Evolutionary conservation across 2,888 invertebrate genomes (phyloP).

Genomic region (Pomacea canaliculata): DNA sequence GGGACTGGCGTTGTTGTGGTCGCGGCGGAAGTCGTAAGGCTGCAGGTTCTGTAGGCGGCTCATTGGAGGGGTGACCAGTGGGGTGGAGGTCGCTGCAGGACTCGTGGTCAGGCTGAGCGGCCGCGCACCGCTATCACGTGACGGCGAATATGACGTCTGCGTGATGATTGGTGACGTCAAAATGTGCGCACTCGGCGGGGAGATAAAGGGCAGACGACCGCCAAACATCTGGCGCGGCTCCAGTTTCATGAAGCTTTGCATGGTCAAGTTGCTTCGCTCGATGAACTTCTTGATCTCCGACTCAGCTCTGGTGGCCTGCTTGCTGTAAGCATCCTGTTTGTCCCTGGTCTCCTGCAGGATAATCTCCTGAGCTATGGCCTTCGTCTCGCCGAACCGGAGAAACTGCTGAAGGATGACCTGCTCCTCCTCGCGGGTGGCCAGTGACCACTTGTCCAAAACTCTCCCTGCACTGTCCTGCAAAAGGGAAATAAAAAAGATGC

Average conservation of each 20-base stretch:
- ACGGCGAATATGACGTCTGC: constrained; percentile 27
- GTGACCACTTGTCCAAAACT: constrained; percentile 89
- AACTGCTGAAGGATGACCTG: constrained; percentile 92
- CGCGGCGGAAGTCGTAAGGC: constrained; percentile 85
- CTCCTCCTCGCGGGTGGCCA: constrained; percentile 89
- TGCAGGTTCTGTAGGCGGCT: constrained; percentile 95
- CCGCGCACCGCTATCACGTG: constrained; percentile 22
- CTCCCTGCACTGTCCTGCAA: constrained; percentile 84
- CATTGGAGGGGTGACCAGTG: constrained; percentile 27
- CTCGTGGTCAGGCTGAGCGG: constrained; percentile 29
- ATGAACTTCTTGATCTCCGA: constrained; percentile 75
- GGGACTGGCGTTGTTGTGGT: constrained; percentile 43
- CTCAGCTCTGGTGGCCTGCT: constrained; percentile 67
- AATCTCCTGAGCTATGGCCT: constrained; percentile 82
- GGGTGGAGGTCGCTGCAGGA: constrained; percentile 20
- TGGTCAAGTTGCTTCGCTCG: constrained; percentile 71
- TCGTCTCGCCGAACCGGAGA: constrained; percentile 89
- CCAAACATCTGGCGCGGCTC: constrained; percentile 57
- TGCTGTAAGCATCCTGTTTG: constrained; percentile 56
- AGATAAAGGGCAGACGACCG: constrained; percentile 51
- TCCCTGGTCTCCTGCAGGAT: constrained; percentile 71
- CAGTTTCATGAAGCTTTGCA: constrained; percentile 63
- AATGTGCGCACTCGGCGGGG: constrained; percentile 44
- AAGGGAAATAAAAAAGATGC: not conserved
- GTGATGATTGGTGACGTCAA: constrained; percentile 50